phyloP scores from a whole-genome alignment of 2,888 invertebrate genomes.

The Oscheius sp. region DNA sequence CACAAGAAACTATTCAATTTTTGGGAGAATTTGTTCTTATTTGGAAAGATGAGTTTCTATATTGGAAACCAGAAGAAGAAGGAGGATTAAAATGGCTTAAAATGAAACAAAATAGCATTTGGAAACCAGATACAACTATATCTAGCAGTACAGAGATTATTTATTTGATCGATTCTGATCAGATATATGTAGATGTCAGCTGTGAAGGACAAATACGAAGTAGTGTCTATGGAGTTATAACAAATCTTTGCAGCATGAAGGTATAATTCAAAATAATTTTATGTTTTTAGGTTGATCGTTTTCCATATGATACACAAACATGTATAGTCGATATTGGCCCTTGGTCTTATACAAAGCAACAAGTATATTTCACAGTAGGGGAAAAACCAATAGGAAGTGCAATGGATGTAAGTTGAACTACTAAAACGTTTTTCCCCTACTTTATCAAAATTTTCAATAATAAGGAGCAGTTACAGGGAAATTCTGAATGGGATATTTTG shows the following conservation, averaged over 20 bases:
- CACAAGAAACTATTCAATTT: constrained; percentile 48
- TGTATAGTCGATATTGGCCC: constrained; percentile 52
- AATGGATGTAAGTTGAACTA: constrained; percentile 7
- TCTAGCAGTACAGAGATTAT: constrained; percentile 47
- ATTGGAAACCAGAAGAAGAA: constrained; percentile 41
- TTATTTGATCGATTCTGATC: constrained; percentile 36
- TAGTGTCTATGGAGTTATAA: constrained; percentile 48
- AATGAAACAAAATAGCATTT: constrained; percentile 45
- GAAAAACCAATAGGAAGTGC: background rate
- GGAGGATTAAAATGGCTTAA: constrained; percentile 46
- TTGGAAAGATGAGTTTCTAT: constrained; percentile 49
- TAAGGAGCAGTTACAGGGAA: constrained; percentile 43
- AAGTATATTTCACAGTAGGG: constrained; percentile 37
- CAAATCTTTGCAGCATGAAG: constrained; percentile 55
- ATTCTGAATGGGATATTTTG: constrained; percentile 54
- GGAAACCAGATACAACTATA: constrained; percentile 51
- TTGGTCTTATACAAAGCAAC: constrained; percentile 50
- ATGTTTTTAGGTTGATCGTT: constrained; percentile 37
- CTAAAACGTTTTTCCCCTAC: no score
- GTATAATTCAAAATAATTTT: constrained; percentile 20
- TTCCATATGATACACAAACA: constrained; percentile 53
- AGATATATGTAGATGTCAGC: constrained; percentile 43
- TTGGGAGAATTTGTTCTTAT: constrained; percentile 50
- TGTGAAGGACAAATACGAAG: constrained; percentile 44
- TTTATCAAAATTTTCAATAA: background rate